Evolutionary conservation across 2,888 invertebrate genomes (phyloP).

Genomic region (Melanostoma scalare): DNA sequence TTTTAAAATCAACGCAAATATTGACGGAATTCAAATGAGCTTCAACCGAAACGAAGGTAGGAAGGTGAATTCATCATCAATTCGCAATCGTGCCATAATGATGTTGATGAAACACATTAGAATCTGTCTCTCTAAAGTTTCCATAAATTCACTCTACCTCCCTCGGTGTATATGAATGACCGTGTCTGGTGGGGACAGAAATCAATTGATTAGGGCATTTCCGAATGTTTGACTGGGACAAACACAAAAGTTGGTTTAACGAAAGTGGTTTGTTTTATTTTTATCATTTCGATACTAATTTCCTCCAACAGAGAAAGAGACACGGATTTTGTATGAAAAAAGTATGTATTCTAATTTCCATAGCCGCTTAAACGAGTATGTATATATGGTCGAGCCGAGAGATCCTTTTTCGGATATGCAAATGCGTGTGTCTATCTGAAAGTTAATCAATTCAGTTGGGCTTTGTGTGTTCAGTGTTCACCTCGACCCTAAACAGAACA

Average conservation of each 20-base stretch:
- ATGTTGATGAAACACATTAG: conserved; percentile 38
- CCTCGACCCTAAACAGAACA: background rate
- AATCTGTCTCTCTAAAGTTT: conserved; percentile 6
- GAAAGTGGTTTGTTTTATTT: conserved; percentile 62
- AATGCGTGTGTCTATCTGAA: conserved; percentile 34
- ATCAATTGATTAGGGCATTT: conserved; percentile 56
- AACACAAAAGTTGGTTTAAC: conserved; percentile 48
- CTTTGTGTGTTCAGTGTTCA: background rate
- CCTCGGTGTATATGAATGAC: background rate
- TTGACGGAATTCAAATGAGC: conserved; percentile 65
- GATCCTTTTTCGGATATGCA: conserved; percentile 42
- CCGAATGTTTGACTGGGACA: conserved; percentile 37
- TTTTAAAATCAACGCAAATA: conserved; percentile 49
- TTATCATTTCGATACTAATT: conserved; percentile 63
- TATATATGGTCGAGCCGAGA: no score
- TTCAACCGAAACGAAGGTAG: conserved; percentile 14
- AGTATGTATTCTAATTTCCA: conserved; percentile 24
- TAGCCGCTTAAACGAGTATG: background rate
- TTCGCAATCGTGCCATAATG: conserved; percentile 52
- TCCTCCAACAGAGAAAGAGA: background rate
- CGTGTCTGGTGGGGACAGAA: background rate
- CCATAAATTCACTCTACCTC: background rate
- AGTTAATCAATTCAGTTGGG: conserved; percentile 43
- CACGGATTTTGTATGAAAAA: conserved; percentile 16
- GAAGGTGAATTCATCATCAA: conserved; percentile 12